Conservation (phyloP, 1,140 invertebrate genomes). For the Akabosia matsudoensis region DNA sequence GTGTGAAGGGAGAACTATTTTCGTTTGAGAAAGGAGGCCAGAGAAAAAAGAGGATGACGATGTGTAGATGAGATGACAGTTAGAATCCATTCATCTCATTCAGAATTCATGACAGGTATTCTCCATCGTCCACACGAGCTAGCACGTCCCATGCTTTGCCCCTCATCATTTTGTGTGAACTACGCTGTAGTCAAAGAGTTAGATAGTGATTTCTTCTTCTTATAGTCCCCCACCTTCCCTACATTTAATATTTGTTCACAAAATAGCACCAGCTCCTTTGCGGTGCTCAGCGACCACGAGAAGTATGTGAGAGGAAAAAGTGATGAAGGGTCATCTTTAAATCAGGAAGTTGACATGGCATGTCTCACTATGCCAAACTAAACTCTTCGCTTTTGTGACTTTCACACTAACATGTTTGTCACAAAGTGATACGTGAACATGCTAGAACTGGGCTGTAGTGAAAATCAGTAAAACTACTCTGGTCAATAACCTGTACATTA, state of each 20-base stretch:
- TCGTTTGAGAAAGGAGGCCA: neutral
- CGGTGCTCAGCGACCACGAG: neutral
- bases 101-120: slow-evolving; percentile 18
- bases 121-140: neutral
- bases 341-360: neutral
- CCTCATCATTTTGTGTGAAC: neutral
- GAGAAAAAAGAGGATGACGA: neutral
- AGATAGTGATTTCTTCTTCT: neutral
- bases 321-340: neutral
- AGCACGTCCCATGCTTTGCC: neutral
- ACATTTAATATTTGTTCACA: neutral
- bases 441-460: no score
- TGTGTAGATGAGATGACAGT: neutral
- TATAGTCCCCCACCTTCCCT: no score
- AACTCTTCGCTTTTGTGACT: no score
- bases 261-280: no score
- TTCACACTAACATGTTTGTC: no score
- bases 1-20: no score
- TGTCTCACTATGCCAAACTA: no score
- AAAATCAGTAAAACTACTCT: neutral
- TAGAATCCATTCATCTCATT: slow-evolving; percentile 12
- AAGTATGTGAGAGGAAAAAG: neutral
- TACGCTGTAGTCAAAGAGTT: neutral
- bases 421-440: no score
- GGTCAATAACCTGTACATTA: neutral